A percentile compares a stretch with the other conserved stretches of the same genome.
Conservation (phyloP, 2,113 vertebrate species). For the Dolichallabes microphthalmus region DNA sequence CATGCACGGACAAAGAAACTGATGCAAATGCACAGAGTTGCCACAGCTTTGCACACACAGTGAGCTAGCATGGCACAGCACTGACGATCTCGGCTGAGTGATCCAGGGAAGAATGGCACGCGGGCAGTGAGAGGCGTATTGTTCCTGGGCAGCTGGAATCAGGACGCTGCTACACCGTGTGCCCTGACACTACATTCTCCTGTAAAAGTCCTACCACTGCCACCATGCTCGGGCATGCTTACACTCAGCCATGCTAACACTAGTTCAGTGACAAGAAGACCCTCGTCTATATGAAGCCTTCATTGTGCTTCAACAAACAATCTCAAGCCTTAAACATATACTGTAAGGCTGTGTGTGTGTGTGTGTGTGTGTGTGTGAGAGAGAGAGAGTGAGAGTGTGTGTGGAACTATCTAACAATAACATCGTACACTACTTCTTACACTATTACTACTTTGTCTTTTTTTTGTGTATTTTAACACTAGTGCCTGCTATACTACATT, state of each 20-base stretch:
- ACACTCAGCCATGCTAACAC: background rate
- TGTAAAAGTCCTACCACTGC: background rate
- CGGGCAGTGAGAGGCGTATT: conserved; percentile 61
- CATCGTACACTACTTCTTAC: background rate
- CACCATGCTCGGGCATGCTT: background rate
- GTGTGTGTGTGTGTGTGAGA: background rate
- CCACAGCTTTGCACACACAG: conserved; percentile 29
- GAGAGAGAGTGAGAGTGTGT: no score
- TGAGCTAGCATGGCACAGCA: conserved; percentile 17
- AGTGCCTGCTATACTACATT: background rate
- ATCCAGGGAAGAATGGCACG: conserved; percentile 3
- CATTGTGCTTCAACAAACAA: conserved; percentile 17
- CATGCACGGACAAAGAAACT: conserved; percentile 19
- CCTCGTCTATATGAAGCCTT: conserved; percentile 6
- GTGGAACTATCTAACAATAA: background rate
- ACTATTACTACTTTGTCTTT: background rate
- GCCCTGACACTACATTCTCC: conserved; percentile 35
- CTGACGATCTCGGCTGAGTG: background rate
- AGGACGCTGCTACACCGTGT: conserved; percentile 18
- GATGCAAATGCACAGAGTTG: conserved; percentile 20
- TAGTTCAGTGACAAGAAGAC: background rate
- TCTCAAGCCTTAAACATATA: conserved; percentile 1
- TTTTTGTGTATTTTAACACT: background rate
- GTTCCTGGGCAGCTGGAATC: conserved; percentile 60
- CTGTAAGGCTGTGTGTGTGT: background rate